Percentiles rank a stretch among this genome's conserved stretches.
These are phyloP conservation scores for Mantis religiosa DNA, from an alignment of 2,888 invertebrate genomes.

Conservation along the genomic window DNA sequence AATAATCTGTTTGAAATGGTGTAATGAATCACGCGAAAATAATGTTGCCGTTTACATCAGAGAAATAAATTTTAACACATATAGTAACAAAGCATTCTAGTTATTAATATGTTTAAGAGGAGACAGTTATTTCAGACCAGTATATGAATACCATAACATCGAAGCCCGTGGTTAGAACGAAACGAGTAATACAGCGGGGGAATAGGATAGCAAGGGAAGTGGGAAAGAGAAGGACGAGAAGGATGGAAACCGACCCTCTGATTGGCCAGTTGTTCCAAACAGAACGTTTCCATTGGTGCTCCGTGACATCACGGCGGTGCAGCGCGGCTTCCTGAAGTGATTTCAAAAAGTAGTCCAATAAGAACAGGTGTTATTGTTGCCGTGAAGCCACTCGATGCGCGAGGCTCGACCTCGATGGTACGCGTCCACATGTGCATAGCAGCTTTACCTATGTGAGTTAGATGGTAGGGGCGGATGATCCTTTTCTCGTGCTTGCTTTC, in stretches of 20 bases:
- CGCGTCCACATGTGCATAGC: background rate
- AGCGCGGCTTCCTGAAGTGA: constrained; percentile 6
- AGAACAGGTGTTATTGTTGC: constrained; percentile 33
- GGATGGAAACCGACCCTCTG: background rate
- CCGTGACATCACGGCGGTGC: constrained; percentile 18
- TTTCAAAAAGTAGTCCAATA: constrained; percentile 28
- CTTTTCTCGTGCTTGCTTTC: background rate
- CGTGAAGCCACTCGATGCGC: constrained; percentile 22
- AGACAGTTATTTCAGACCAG: too few relatives aligned
- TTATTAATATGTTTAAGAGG: too few relatives aligned
- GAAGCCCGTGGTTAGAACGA: background rate
- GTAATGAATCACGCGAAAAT: too few relatives aligned
- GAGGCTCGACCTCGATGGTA: background rate
- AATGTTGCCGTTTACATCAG: too few relatives aligned
- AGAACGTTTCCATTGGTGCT: constrained; percentile 5
- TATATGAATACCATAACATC: too few relatives aligned
- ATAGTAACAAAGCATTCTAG: too few relatives aligned
- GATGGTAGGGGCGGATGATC: background rate
- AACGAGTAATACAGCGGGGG: background rate
- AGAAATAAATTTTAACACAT: too few relatives aligned
- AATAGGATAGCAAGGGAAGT: background rate
- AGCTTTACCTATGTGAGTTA: background rate
- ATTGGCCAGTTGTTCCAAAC: constrained; percentile 16
- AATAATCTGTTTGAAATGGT: too few relatives aligned
- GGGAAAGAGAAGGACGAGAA: background rate